Evolutionary conservation across 2,797 vertebrate genomes (phyloP).

Genomic region (Eospalax fontanierii): DNA sequence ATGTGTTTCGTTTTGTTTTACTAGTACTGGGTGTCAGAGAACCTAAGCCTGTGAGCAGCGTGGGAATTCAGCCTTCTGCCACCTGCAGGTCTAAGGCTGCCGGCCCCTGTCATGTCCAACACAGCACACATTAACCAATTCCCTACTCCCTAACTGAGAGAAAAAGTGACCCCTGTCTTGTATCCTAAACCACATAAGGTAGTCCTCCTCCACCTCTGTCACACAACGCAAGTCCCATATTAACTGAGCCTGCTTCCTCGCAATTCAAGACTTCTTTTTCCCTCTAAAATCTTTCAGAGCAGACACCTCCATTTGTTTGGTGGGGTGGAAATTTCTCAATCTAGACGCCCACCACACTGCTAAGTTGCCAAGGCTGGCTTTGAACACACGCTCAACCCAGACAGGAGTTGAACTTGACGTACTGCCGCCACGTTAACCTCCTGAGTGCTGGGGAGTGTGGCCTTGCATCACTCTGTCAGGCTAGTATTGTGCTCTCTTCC

Average conservation of each 20-base stretch:
- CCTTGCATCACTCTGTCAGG: background rate
- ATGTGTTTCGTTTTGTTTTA: background rate
- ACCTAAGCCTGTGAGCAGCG: too few relatives aligned
- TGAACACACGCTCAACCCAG: background rate
- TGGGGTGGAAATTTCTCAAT: too few relatives aligned
- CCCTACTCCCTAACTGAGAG: too few relatives aligned
- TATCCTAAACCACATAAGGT: background rate
- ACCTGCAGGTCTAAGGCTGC: background rate
- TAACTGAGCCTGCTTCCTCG: background rate
- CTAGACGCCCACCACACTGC: too few relatives aligned
- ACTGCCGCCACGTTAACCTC: background rate
- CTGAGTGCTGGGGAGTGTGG: background rate
- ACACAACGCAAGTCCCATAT: background rate
- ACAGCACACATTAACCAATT: too few relatives aligned
- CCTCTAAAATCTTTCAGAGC: background rate
- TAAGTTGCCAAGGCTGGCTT: background rate
- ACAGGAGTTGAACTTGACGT: background rate
- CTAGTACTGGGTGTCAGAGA: too few relatives aligned
- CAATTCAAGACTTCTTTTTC: background rate
- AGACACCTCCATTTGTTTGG: too few relatives aligned
- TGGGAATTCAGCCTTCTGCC: too few relatives aligned
- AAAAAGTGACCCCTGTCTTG: background rate
- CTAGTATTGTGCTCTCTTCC: background rate
- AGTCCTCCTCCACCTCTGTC: too few relatives aligned
- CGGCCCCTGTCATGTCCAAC: background rate